phyloP scores from a whole-genome alignment of 2,797 vertebrate species.

The Merluccius polli region DNA sequence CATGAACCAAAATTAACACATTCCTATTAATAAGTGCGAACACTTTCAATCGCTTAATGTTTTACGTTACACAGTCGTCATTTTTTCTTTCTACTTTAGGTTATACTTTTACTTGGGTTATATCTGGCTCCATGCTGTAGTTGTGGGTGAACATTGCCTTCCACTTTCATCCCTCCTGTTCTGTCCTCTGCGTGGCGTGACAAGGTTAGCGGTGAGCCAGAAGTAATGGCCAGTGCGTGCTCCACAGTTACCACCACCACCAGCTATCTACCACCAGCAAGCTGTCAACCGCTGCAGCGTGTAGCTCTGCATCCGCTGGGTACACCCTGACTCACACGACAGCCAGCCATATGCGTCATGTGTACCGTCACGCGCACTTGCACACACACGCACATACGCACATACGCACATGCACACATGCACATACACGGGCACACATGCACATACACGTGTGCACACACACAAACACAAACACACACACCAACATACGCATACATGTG shows the following conservation, averaged over 20 bases:
- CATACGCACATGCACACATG: too few relatives aligned
- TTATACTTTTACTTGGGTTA: neutral
- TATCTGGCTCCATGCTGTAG: neutral
- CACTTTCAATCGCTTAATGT: too few relatives aligned
- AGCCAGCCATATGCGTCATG: neutral
- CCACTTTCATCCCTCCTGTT: neutral
- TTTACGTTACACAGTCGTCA: too few relatives aligned
- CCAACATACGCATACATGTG: too few relatives aligned
- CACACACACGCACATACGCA: neutral
- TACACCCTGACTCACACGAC: conserved; percentile 10
- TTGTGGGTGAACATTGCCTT: neutral
- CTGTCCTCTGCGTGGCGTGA: conserved; percentile 30
- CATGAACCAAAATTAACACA: too few relatives aligned
- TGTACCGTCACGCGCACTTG: neutral
- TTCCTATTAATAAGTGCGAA: too few relatives aligned
- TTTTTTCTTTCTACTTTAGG: too few relatives aligned
- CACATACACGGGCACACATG: too few relatives aligned
- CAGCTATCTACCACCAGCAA: neutral
- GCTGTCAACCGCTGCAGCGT: conserved; percentile 33
- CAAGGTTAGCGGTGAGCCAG: conserved; percentile 46
- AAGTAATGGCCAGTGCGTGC: conserved; percentile 51
- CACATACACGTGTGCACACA: too few relatives aligned
- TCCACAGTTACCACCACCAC: conserved; percentile 30
- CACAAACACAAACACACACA: too few relatives aligned
- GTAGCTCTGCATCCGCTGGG: conserved; percentile 19